Conservation (phyloP, 2,888 invertebrate species). For the Ornithoptera alexandrae region DNA sequence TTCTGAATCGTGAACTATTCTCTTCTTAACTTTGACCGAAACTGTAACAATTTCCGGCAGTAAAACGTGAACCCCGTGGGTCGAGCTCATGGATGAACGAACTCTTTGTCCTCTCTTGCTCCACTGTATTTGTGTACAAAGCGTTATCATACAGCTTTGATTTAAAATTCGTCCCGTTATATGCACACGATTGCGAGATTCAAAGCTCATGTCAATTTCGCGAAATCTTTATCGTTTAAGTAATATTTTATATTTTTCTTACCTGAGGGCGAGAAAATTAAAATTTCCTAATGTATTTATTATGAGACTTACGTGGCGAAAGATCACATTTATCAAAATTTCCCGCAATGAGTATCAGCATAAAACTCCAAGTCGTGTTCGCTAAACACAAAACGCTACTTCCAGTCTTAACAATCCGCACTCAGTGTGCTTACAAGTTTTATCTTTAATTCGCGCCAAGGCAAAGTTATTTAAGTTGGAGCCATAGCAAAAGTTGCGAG, state of each 20-base stretch:
- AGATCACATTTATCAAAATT: neutral
- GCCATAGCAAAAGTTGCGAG: slow-evolving; percentile 10
- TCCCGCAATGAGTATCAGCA: too few species aligned
- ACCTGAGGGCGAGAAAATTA: neutral
- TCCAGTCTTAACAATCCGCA: slow-evolving; percentile 6
- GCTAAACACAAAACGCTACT: slow-evolving; percentile 10
- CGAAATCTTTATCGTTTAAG: neutral
- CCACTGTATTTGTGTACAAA: slow-evolving; percentile 22
- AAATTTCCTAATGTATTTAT: too few species aligned
- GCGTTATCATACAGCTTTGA: slow-evolving; percentile 18
- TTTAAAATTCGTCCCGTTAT: slow-evolving; percentile 8
- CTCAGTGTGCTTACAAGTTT: slow-evolving; percentile 12
- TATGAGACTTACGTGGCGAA: neutral
- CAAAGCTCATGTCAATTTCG: neutral
- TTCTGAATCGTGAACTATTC: neutral
- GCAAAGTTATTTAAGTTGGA: slow-evolving; percentile 18
- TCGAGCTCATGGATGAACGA: slow-evolving; percentile 16
- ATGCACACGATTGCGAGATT: neutral
- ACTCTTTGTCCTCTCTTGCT: slow-evolving; percentile 18
- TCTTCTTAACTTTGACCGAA: neutral
- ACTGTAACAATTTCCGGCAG: slow-evolving; percentile 9
- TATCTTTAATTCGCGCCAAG: slow-evolving; percentile 19
- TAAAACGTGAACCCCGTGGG: slow-evolving; percentile 13
- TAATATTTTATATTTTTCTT: neutral
- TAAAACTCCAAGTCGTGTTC: slow-evolving; percentile 1